These are phyloP conservation scores for Alethe diademata DNA, from an alignment of 2,113 vertebrate genomes.

Conservation along the genomic window DNA sequence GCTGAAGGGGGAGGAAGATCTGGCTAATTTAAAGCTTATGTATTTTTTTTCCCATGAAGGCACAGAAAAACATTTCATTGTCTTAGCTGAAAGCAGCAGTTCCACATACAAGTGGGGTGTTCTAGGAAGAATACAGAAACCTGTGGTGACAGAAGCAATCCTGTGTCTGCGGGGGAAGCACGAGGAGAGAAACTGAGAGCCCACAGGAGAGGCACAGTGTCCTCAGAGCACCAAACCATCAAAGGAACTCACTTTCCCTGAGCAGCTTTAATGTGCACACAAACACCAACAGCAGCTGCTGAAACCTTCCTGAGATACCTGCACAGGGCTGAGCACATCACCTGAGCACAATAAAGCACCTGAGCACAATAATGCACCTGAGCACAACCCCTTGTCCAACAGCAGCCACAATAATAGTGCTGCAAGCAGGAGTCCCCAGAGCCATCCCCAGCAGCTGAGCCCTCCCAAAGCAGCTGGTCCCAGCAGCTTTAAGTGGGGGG, in stretches of 20 bases:
- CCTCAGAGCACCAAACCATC: neutral
- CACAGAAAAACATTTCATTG: neutral
- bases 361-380: neutral
- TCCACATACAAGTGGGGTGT: neutral
- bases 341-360: neutral
- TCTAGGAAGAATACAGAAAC: neutral
- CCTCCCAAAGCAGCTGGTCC: conserved; percentile 8
- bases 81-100: neutral
- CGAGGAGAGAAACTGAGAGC: neutral
- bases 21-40: neutral
- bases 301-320: neutral
- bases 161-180: neutral
- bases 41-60: neutral
- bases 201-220: neutral
- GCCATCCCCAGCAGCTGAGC: conserved; percentile 1
- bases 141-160: neutral
- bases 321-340: neutral
- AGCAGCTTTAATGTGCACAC: neutral
- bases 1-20: neutral
- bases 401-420: neutral
- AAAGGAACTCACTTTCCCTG: neutral
- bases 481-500: neutral
- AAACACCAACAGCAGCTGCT: neutral
- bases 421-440: neutral
- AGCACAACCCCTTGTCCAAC: neutral